Base-by-base conservation (phyloP, 1,140 invertebrate species). In the Anastatus disparis region DNA sequence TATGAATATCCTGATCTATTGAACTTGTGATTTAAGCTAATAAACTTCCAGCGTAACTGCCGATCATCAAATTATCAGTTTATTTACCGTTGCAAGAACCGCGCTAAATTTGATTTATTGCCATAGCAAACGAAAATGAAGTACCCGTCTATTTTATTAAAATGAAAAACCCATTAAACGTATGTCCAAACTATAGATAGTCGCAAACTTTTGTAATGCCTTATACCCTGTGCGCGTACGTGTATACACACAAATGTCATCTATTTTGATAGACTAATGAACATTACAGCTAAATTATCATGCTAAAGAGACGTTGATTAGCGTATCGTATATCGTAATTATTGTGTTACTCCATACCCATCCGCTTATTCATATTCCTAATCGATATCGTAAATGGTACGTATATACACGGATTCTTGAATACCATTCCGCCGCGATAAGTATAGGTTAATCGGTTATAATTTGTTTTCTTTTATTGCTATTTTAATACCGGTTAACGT, bases 271-370 rank as follows among this genome's bases (percentile, higher is more conserved):
- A 71, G 76, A 69, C 74, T 80, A 77, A 80, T 78, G 74, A 74
- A 31, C 75, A 77, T 77, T 77, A 75, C 75, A 71, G 63, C 38
- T 44, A 69, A 72, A 79, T 79, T 82, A 79, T 78, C 76, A 78
- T 79, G 73, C 74, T 78, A 78, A 78, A 78, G 74, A 77, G 78
- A 80, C 74, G 70, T 76, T 81, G 76, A 81, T 81, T 79, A 81
- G 77, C 71, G 73, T 44, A 68, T 77, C 65, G 74, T 46, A 53
- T 72, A 58, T 62, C 71, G 64, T 79, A 81, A 78, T 76, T 74
- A 69, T 73, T 56, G n/a, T 74, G 71, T 75, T 65, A 75, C 12
- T 13, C 13, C 4, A 44, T 44, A 44, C 6, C 31, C 31, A 35
- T 6, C 31, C 10, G 10, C n/a, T n/a, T 35, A 62, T 58, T 75